A percentile compares a stretch with the other conserved stretches of the same genome.
Conservation (phyloP, 2,888 invertebrate genomes). For the Euplexia lucipara region DNA sequence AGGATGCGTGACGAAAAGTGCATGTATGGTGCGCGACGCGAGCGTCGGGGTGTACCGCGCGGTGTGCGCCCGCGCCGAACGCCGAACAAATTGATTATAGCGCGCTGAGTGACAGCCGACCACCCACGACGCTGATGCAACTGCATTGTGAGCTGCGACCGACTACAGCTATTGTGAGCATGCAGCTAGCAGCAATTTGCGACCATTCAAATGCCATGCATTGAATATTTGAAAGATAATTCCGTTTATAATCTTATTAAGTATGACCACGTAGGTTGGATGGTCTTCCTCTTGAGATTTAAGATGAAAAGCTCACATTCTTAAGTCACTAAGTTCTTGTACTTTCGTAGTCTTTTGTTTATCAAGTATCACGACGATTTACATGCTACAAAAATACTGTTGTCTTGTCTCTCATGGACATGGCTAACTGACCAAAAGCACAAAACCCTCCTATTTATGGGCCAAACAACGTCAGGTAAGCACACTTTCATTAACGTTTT, state of each 20-base stretch:
- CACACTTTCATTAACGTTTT: background rate
- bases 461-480: background rate
- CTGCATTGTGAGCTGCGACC: constrained; percentile 70
- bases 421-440: background rate
- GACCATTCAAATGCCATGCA: constrained; percentile 71
- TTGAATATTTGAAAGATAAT: constrained; percentile 66
- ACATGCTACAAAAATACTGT: background rate
- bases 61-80: constrained; percentile 77
- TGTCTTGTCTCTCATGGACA: background rate
- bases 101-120: constrained; percentile 83
- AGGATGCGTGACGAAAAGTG: constrained; percentile 86
- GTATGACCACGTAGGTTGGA: constrained; percentile 31
- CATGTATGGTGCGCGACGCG: constrained; percentile 72
- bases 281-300: constrained; percentile 15
- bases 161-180: constrained; percentile 68
- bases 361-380: background rate
- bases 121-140: constrained; percentile 85
- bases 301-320: constrained; percentile 28
- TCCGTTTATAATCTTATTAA: constrained; percentile 47
- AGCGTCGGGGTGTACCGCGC: constrained; percentile 68
- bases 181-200: constrained; percentile 71
- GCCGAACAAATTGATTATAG: constrained; percentile 89
- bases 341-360: background rate
- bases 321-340: background rate
- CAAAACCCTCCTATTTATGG: background rate